Conservation (phyloP, 2,888 invertebrate species). For the Calliopum simillimum region DNA sequence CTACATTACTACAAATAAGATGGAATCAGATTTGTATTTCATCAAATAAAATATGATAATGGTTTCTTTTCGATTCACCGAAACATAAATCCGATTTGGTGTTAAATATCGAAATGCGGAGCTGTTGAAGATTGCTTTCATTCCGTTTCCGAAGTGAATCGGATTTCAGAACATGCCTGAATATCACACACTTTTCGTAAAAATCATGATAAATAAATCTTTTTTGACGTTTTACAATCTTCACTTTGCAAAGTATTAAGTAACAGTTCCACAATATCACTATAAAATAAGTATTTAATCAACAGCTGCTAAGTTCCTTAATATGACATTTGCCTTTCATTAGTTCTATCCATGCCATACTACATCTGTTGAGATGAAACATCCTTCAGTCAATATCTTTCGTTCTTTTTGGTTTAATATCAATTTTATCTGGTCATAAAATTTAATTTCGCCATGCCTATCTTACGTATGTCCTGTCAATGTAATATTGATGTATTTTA, state of each 20-base stretch:
- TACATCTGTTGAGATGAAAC: background rate
- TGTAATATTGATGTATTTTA: slow-evolving; percentile 32
- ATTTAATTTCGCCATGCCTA: slow-evolving; percentile 35
- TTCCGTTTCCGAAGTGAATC: too few relatives aligned
- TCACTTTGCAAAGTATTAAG: background rate
- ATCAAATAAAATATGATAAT: too few relatives aligned
- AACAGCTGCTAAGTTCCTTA: background rate
- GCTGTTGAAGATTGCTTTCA: too few relatives aligned
- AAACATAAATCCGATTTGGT: too few relatives aligned
- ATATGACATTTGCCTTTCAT: background rate
- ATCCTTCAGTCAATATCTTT: slow-evolving; percentile 7
- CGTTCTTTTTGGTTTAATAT: slow-evolving; percentile 7
- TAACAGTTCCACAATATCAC: background rate
- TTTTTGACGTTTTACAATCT: background rate
- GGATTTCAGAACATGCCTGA: too few relatives aligned
- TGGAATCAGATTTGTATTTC: too few relatives aligned
- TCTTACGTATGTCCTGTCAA: slow-evolving; percentile 7
- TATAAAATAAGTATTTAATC: background rate
- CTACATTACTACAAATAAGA: too few relatives aligned
- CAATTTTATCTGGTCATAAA: slow-evolving; percentile 43
- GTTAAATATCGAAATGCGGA: too few relatives aligned
- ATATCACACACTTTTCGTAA: too few relatives aligned
- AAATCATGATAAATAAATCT: too few relatives aligned
- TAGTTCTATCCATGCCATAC: too few relatives aligned
- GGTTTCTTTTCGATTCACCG: too few relatives aligned